phyloP scores from a whole-genome alignment of 2,797 vertebrate species.

The Arctocebus calabarensis region DNA sequence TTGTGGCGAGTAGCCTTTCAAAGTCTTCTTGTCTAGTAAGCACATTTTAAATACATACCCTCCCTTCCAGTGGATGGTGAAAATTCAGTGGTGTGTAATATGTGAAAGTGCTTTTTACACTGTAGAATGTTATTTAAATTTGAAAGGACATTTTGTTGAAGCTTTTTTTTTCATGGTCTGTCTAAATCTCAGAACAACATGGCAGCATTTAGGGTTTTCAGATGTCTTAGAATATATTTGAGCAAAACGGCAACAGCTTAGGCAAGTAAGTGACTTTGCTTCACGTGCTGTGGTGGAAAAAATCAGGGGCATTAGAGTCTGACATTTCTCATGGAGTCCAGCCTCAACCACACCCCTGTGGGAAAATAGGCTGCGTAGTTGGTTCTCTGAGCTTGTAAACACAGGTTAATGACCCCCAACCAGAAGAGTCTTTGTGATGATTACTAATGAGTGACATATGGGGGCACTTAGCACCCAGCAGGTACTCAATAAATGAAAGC shows the following conservation, averaged over 20 bases:
- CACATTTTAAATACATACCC: neutral
- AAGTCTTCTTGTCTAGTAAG: conserved; percentile 5
- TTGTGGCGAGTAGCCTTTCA: conserved; percentile 36
- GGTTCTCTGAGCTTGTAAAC: conserved; percentile 31
- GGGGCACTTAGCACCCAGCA: neutral
- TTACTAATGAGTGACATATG: conserved; percentile 22
- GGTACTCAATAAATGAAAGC: neutral
- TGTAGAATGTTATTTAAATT: neutral
- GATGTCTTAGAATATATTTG: neutral
- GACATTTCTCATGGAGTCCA: neutral
- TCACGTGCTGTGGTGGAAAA: neutral
- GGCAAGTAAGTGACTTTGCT: neutral
- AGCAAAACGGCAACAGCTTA: neutral
- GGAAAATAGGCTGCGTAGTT: neutral
- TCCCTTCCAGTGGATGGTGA: neutral
- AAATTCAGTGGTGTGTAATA: neutral
- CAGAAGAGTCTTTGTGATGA: neutral
- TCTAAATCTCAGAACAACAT: neutral
- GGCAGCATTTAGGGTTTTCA: neutral
- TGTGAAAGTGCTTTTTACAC: neutral
- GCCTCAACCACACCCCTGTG: neutral
- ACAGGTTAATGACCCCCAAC: neutral
- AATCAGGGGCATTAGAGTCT: neutral
- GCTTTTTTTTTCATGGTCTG: neutral
- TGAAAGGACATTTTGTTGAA: conserved; percentile 6